Evolutionary conservation across 2,113 vertebrate species (phyloP).

Genomic region (Haemorhous mexicanus): DNA sequence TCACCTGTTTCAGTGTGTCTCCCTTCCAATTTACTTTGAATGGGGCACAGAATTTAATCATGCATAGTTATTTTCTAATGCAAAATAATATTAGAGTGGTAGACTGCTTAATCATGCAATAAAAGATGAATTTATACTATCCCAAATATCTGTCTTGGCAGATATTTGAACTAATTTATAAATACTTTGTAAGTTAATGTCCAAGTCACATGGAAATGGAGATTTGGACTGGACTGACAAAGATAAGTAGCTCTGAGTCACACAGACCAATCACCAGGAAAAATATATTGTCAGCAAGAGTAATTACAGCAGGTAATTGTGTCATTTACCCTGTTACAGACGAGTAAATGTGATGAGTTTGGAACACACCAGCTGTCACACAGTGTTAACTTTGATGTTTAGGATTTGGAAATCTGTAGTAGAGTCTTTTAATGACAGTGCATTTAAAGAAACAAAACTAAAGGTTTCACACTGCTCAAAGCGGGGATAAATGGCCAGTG

Average conservation of each 20-base stretch:
- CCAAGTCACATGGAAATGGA: constrained; percentile 1
- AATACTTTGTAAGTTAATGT: constrained; percentile 45
- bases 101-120: background rate
- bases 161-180: constrained; percentile 46
- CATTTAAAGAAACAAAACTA: background rate
- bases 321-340: constrained; percentile 77
- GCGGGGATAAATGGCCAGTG: background rate
- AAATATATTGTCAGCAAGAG: constrained; percentile 71
- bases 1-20: background rate
- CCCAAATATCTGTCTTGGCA: constrained; percentile 32
- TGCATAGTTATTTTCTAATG: background rate
- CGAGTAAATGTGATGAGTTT: constrained; percentile 67
- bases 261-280: constrained; percentile 63
- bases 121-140: background rate
- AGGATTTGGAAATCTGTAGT: constrained; percentile 48
- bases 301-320: constrained; percentile 82
- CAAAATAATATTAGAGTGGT: background rate
- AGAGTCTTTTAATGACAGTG: background rate
- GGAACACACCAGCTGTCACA: constrained; percentile 73
- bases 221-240: constrained; percentile 56
- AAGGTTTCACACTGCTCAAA: constrained; percentile 9
- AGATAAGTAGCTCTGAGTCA: constrained; percentile 68
- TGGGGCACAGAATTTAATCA: background rate
- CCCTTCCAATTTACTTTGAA: background rate
- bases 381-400: constrained; percentile 66